Evolutionary conservation across 2,888 invertebrate species (phyloP).

Genomic region (Nysson spinosus): DNA sequence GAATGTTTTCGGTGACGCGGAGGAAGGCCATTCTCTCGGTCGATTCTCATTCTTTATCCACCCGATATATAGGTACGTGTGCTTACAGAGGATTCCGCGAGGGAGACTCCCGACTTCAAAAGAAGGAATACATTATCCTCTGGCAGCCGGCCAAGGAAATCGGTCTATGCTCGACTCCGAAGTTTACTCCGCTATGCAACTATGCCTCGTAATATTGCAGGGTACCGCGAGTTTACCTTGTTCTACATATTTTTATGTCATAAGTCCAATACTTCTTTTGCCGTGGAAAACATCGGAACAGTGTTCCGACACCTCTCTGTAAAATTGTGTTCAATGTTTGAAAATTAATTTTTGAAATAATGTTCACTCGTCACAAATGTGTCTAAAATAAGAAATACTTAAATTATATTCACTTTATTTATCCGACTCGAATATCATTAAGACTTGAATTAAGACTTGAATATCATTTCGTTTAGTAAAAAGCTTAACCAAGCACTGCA

Average conservation of each 20-base stretch:
- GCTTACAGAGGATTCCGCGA: slow-evolving; percentile 25
- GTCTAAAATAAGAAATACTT: too few relatives aligned
- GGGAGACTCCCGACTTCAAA: slow-evolving; percentile 51
- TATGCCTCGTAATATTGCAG: slow-evolving; percentile 38
- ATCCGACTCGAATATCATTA: too few relatives aligned
- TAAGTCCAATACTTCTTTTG: too few relatives aligned
- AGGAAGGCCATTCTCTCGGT: not conserved
- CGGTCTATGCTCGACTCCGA: slow-evolving; percentile 49
- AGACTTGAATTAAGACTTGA: too few relatives aligned
- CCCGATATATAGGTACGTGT: slow-evolving; percentile 15
- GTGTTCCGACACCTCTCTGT: too few relatives aligned
- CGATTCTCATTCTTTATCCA: slow-evolving; percentile 14
- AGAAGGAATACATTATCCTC: slow-evolving; percentile 62
- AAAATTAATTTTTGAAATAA: too few relatives aligned
- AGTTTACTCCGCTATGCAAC: slow-evolving; percentile 33
- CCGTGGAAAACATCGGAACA: too few relatives aligned
- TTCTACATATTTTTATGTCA: not conserved
- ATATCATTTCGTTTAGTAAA: too few relatives aligned
- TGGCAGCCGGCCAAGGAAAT: slow-evolving; percentile 65
- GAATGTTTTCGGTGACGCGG: not conserved
- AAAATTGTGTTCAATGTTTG: too few relatives aligned
- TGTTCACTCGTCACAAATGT: too few relatives aligned
- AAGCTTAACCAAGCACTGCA: too few relatives aligned
- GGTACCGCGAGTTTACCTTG: slow-evolving; percentile 11
- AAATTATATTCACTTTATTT: too few relatives aligned